Evolutionary conservation across 2,113 vertebrate genomes (phyloP).

Genomic region (Malurus cyaneus): DNA sequence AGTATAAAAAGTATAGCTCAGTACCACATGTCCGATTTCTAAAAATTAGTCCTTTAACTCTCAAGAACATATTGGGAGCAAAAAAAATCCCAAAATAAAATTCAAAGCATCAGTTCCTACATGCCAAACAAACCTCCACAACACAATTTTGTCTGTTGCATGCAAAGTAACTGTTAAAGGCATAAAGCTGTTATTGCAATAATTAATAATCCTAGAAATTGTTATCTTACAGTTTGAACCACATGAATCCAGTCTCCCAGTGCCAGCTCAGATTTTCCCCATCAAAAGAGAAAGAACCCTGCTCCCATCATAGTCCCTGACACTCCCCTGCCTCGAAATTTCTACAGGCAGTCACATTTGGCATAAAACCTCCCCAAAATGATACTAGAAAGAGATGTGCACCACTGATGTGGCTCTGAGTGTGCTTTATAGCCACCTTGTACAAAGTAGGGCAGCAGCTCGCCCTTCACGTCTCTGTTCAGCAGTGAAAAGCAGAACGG

Average conservation of each 20-base stretch:
- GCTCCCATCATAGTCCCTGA: neutral
- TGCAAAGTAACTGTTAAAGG: neutral
- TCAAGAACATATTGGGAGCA: neutral
- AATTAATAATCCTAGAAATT: neutral
- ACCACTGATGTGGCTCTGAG: neutral
- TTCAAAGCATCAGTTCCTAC: neutral
- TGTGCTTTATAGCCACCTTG: neutral
- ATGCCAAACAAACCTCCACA: fast-evolving
- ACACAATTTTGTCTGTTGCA: neutral
- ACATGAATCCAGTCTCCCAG: neutral
- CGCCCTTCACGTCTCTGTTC: neutral
- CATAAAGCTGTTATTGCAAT: neutral
- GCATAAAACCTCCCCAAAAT: neutral
- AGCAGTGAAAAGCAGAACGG: neutral
- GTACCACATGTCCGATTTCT: neutral
- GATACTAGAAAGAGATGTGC: neutral
- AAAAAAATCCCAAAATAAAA: too few species aligned
- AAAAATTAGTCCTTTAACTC: neutral
- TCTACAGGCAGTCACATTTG: neutral
- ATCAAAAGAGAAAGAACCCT: neutral
- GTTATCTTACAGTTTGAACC: neutral
- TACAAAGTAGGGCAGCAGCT: neutral
- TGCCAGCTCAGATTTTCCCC: neutral
- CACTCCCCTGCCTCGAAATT: neutral
- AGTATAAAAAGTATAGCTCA: neutral